Conservation (phyloP, 30 jellyfish, hydroid and myxozoan genomes). For the Sanderia malayensis region DNA sequence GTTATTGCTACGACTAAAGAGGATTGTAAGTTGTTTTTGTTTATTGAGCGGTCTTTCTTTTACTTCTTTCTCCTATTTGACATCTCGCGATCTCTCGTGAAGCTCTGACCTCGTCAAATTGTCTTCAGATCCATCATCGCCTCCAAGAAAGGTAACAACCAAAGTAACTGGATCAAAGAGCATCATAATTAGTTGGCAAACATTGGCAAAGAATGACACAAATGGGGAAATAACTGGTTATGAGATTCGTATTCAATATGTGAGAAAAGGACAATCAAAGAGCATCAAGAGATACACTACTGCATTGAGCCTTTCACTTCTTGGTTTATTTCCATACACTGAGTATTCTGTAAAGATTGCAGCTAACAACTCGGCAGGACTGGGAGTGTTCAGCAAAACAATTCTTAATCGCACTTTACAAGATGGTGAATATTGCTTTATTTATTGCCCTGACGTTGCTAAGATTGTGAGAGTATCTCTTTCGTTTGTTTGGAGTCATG, state of each 20-base stretch:
- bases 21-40: constrained; percentile 41
- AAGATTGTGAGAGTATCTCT: too few species aligned
- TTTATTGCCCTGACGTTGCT: too few species aligned
- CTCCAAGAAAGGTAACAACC: constrained; percentile 20
- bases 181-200: constrained; percentile 18
- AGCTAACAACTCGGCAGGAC: constrained; percentile 55
- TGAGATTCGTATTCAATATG: background rate
- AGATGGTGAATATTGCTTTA: constrained; percentile 40
- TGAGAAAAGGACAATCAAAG: background rate
- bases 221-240: constrained; percentile 42
- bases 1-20: constrained; percentile 13
- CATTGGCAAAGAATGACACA: constrained; percentile 8
- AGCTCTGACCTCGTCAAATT: background rate
- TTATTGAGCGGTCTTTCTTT: background rate
- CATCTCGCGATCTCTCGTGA: background rate
- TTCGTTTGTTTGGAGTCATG: too few species aligned
- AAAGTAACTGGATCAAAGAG: constrained; percentile 12
- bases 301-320: background rate
- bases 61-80: background rate
- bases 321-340: constrained; percentile 32
- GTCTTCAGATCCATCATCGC: constrained; percentile 29
- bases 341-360: constrained; percentile 17
- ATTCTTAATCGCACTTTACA: constrained; percentile 10
- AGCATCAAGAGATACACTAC: constrained; percentile 1
- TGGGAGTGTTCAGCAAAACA: constrained; percentile 34